phyloP scores from a whole-genome alignment of 2,113 vertebrate genomes.

The Motacilla alba region DNA sequence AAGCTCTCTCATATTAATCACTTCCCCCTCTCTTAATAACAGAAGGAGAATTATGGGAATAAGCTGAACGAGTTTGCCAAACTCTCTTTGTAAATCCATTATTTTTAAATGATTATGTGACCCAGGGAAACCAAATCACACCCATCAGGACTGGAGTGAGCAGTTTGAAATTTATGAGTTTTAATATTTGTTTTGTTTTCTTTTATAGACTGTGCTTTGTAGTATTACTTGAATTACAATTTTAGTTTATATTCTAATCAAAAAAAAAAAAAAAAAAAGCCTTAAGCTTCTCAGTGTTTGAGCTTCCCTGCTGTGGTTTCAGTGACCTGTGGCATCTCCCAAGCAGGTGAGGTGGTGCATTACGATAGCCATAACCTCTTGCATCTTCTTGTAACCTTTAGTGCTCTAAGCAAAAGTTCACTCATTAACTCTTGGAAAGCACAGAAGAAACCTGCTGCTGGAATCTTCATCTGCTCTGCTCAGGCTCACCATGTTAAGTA shows the following conservation, averaged over 20 bases:
- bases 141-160: neutral
- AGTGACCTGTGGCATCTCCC: neutral
- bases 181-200: constrained; percentile 3
- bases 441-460: constrained; percentile 54
- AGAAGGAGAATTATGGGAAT: neutral
- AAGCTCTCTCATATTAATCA: neutral
- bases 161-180: neutral
- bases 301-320: constrained; percentile 31
- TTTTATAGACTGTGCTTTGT: constrained; percentile 9
- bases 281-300: constrained; percentile 55
- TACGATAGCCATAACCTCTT: neutral
- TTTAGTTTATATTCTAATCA: constrained; percentile 34
- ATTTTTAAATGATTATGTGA: neutral
- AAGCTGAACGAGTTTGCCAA: neutral
- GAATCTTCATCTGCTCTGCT: constrained; percentile 47
- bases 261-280: constrained; percentile 45
- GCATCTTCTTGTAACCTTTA: neutral
- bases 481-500: neutral
- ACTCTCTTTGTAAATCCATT: neutral
- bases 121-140: constrained; percentile 26
- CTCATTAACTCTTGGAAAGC: constrained; percentile 45
- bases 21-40: neutral
- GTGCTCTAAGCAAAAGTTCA: neutral
- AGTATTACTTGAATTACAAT: constrained; percentile 33
- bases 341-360: neutral